Base-by-base conservation (phyloP, 2,888 invertebrate genomes). In the Bugulina stolonifera region DNA sequence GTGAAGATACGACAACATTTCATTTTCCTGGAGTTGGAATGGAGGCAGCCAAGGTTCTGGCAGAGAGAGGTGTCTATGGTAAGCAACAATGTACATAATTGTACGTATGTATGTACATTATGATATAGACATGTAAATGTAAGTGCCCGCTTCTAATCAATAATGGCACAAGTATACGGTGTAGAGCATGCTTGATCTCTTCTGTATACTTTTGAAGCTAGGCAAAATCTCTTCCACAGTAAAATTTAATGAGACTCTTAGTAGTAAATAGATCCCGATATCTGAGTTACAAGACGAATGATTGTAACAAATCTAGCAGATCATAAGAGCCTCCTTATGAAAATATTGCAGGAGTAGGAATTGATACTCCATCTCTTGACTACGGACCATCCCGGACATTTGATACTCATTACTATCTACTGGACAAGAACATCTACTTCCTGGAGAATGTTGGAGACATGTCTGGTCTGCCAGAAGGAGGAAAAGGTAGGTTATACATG, bases 11-110 rank as follows among this genome's bases (percentile, higher is more conserved):
- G 14, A 64, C 64, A 2, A 64, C 64, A 27, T 64, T 64, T 64
- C 64, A 64, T n/a, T 64, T 64, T 32, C 64, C 64, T 32, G 64
- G 64, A 14, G 64, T 64, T 14, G 64, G 64, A 25, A 27, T 64
- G 64, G 5, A 3, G 2, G 64, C 64, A 2, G 64, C 64, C 2
- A 18, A 32, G 27, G 34, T 64, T 25, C 32, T 64, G 27, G 64
- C 64, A 29, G 32, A 32, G 2, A 64, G 64, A 64, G 64, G 27
- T 1, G 64, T 64, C 25, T 64, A 64, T 34, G 64, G 64, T 64
- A n/a, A 27, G 64, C n/a, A n/a, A n/a, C n/a, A n/a, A n/a, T n/a
- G n/a, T n/a, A n/a, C n/a, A n/a, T n/a, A n/a, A n/a, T n/a, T n/a
- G n/a, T n/a, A n/a, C n/a, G n/a, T n/a, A n/a, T n/a, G n/a, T n/a